Conservation (phyloP, 2,113 vertebrate genomes). For the Cichladusa arquata region DNA sequence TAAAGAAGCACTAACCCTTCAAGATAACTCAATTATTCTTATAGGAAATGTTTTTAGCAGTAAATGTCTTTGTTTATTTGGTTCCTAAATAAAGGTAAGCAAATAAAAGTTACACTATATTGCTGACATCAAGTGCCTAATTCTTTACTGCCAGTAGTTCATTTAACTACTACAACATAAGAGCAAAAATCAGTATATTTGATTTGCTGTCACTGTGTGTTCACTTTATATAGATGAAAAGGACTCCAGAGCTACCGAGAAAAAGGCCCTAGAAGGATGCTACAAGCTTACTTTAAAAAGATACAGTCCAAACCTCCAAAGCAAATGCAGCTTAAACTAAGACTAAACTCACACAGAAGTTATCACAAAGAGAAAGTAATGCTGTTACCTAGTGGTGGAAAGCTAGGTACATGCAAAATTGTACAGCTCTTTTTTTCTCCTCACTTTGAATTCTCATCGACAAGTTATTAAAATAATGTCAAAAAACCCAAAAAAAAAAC, state of each 20-base stretch:
- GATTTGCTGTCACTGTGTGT: not conserved
- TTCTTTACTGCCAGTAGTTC: not conserved
- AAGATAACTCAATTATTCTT: not conserved
- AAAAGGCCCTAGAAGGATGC: not conserved
- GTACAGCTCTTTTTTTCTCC: not conserved
- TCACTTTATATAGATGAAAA: not conserved
- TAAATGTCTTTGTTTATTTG: not conserved
- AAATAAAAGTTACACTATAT: not conserved
- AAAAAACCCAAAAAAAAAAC: not conserved
- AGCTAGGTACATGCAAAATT: not conserved
- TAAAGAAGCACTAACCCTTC: not conserved
- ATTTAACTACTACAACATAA: not conserved
- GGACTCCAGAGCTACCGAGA: not conserved
- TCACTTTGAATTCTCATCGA: not conserved
- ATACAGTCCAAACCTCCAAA: not conserved
- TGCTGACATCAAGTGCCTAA: not conserved
- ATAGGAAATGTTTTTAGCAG: not conserved
- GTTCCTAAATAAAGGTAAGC: not conserved
- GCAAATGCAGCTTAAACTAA: not conserved
- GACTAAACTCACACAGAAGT: not conserved
- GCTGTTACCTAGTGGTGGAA: slow-evolving; percentile 30
- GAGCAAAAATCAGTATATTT: not conserved
- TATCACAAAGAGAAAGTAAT: slow-evolving; percentile 2
- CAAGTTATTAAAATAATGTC: not conserved
- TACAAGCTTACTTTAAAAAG: not conserved